phyloP scores from a whole-genome alignment of 2,888 invertebrate genomes.

The Unio delphinus region DNA sequence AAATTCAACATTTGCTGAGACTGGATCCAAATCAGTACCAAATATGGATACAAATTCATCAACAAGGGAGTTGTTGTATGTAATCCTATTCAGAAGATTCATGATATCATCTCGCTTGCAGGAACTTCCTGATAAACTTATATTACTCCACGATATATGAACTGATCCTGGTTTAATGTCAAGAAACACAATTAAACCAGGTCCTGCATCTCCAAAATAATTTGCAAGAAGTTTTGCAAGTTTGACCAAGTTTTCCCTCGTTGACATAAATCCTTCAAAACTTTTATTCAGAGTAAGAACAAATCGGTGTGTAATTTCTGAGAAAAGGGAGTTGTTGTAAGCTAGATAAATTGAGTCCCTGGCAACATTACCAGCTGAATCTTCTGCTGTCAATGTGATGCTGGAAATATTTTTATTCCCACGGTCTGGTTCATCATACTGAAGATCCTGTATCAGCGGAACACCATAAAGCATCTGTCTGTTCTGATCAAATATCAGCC shows the following conservation, averaged over 20 bases:
- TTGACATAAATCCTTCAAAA: constrained; percentile 12
- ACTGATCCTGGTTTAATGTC: constrained; percentile 20
- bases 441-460: constrained; percentile 43
- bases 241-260: constrained; percentile 17
- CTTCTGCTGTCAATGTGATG: constrained; percentile 28
- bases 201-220: constrained; percentile 21
- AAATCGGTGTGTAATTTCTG: constrained; percentile 24
- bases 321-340: constrained; percentile 25
- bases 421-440: constrained; percentile 8
- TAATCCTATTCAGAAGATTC: constrained; percentile 17
- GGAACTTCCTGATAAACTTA: constrained; percentile 21
- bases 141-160: constrained; percentile 27
- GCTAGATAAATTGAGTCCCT: constrained; percentile 37
- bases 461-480: constrained; percentile 52
- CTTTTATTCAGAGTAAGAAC: constrained; percentile 19
- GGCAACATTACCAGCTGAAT: constrained; percentile 26
- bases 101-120: constrained; percentile 21
- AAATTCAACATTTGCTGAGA: constrained; percentile 18
- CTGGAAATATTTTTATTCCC: constrained; percentile 6
- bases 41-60: constrained; percentile 14
- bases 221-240: constrained; percentile 17
- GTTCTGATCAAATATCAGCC: constrained; percentile 50
- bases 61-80: constrained; percentile 18
- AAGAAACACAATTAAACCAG: constrained; percentile 25
- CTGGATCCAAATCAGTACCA: constrained; percentile 6